Conservation (phyloP, 2,797 vertebrate species). For the Mallotus villosus region DNA sequence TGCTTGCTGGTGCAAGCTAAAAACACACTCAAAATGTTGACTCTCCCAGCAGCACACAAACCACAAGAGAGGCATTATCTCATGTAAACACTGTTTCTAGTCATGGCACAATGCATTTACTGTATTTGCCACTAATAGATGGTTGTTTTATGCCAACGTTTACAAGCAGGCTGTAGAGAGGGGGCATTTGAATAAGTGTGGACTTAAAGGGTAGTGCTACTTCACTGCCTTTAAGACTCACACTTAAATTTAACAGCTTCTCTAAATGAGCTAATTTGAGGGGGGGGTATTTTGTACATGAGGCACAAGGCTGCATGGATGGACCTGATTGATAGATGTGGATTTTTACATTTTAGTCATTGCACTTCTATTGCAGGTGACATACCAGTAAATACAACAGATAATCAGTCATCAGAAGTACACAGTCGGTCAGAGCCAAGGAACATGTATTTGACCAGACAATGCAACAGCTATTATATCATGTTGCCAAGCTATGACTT, state of each 20-base stretch:
- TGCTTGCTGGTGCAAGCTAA: neutral
- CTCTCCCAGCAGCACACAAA: neutral
- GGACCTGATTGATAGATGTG: neutral
- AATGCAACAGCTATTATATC: neutral
- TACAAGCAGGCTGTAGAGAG: conserved; percentile 1
- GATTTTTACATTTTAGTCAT: no score
- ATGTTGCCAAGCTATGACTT: conserved; percentile 61
- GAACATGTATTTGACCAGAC: no score
- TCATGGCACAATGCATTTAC: neutral
- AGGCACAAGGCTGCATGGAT: neutral
- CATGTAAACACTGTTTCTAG: conserved; percentile 1
- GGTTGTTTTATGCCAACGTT: conserved; percentile 25
- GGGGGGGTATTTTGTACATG: neutral
- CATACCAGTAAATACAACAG: no score
- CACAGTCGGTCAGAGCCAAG: no score
- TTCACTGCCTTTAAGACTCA: conserved; percentile 13
- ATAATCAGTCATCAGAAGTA: no score
- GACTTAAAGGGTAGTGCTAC: neutral
- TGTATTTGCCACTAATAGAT: conserved; percentile 1
- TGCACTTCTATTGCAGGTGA: no score
- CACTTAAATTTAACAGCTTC: conserved; percentile 23
- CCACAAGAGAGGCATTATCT: neutral
- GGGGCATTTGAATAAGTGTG: neutral
- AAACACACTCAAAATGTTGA: neutral
- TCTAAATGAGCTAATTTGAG: neutral